These are phyloP conservation scores for Pogonomyrmex barbatus DNA, from an alignment of 1,140 invertebrate species.

Conservation along the genomic window DNA sequence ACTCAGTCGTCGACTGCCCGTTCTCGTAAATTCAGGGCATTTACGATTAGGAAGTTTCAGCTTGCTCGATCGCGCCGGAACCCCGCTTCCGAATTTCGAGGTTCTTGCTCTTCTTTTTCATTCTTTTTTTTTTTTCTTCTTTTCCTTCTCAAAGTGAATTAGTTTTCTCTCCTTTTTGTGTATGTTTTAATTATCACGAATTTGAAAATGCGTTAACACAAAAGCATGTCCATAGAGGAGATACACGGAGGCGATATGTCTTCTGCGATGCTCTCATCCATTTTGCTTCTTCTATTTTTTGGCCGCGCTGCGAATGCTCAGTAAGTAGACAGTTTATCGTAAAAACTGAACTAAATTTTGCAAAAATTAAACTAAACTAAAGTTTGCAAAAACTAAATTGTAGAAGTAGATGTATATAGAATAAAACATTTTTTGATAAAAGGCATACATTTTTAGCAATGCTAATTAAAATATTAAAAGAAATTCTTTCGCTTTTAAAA, in stretches of 20 bases:
- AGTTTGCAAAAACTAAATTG: not conserved
- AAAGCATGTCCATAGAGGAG: conserved; percentile 74
- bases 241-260: conserved; percentile 72
- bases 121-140: not conserved
- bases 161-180: not conserved
- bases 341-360: not conserved
- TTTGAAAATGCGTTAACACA: conserved; percentile 77
- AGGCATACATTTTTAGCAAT: not conserved
- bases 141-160: not conserved
- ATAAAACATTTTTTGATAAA: not conserved
- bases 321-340: conserved; percentile 72
- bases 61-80: conserved; percentile 10
- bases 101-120: not conserved
- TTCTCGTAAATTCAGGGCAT: conserved; percentile 73
- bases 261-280: conserved; percentile 74
- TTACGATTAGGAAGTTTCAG: conserved; percentile 24
- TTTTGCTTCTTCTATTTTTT: conserved; percentile 77
- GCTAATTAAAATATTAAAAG: not conserved
- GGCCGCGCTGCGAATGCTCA: conserved; percentile 79
- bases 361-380: not conserved
- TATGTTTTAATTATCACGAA: conserved; percentile 4
- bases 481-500: not conserved
- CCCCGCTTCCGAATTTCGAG: conserved; percentile 26
- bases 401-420: not conserved
- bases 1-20: conserved; percentile 82